Base-by-base conservation (phyloP, 2,797 vertebrate genomes). In the Cichlasoma orientale region DNA sequence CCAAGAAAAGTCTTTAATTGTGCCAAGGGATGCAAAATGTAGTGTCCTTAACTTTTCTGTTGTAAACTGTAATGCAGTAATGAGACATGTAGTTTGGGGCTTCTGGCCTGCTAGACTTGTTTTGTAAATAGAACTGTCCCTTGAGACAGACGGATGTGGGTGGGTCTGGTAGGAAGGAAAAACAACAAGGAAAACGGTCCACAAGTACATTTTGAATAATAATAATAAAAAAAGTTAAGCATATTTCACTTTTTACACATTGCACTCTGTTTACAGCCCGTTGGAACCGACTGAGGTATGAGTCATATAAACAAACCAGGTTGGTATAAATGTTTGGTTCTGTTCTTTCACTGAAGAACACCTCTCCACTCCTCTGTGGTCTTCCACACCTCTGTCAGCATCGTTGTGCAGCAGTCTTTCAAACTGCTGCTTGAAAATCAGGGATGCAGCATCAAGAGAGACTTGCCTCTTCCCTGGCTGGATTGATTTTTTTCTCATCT, bases 401-500 rank as follows among this genome's bases (percentile, higher is more conserved):
- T 19, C 47, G 16, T 38, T 82, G 52, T 80, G 50, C 41, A 75
- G 27, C 23, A 75, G 71, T 71, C 72, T 83, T 78, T 85, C 72
- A 78, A 82, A 75, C 82, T 78, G 78, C 83, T 83, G 80, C 80
- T 25, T 81, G 31, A 75, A 84, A 87, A 83, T 86, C 86, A 79
- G 79, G 77, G 82, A 47, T 56, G 80, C 66, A 72, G 69, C 33
- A 54, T 44, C 74, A 74, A 56, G 68, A 47, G 78, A 85, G 80
- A 87, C 83, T 77, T 82, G 82, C 82, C 77, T 85, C 52, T 75
- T 77, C 79, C 71, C 74, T 78, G 82, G 25, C 54, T 79, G 82
- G 76, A 89, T 79, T 88, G 80, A 55, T 89, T 86, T 89, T 83
- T 89, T 83, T 91, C 89, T 86, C 80, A 79, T 91, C 85, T 85